Evolutionary conservation across 2,888 invertebrate species (phyloP), one percentile per base, ranked within the genome.

Genomic region (Lissocephala sabroskyi): DNA sequence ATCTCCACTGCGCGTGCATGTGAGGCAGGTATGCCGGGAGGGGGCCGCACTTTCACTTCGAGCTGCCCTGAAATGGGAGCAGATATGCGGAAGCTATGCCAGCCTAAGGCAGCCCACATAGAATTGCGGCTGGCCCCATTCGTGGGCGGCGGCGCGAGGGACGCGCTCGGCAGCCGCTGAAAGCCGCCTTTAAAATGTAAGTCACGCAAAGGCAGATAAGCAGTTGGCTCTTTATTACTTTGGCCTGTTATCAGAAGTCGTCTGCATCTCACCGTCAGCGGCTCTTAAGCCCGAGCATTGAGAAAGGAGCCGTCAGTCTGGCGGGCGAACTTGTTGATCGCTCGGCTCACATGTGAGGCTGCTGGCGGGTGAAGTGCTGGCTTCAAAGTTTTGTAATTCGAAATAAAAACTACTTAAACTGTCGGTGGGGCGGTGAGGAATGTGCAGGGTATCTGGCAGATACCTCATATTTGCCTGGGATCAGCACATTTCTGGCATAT

Each of bases 341-440:
- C 10, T 39, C n/a, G 33, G 39, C 17, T 14, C 35, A 35, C 16
- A 23, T 44, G n/a, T 33, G 28, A 23, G n/a, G 23, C 14, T 30
- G 19, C 17, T 29, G 23, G 30, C 41, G 26, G 5, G 26, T 14
- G 36, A 35, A 17, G 14, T 32, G 42, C 37, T 32, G 30, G 13
- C 50, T 51, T 52, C 33, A 60, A 73, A 73, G 59, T 67, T 65
- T 65, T 63, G 60, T 71, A 73, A 63, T 67, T 71, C 59, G 18
- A 56, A 57, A 60, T 59, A 65, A 57, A 63, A 74, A 74, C 65
- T 71, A 71, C 71, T 71, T 71, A 59, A 67, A 74, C 61, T 71
- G 65, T 67, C 65, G n/a, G n/a, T n/a, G n/a, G n/a, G n/a, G n/a
- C n/a, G n/a, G n/a, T n/a, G n/a, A n/a, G n/a, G n/a, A n/a, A n/a